Base-by-base conservation (phyloP, 2,888 invertebrate species). In the Clostera curtula region DNA sequence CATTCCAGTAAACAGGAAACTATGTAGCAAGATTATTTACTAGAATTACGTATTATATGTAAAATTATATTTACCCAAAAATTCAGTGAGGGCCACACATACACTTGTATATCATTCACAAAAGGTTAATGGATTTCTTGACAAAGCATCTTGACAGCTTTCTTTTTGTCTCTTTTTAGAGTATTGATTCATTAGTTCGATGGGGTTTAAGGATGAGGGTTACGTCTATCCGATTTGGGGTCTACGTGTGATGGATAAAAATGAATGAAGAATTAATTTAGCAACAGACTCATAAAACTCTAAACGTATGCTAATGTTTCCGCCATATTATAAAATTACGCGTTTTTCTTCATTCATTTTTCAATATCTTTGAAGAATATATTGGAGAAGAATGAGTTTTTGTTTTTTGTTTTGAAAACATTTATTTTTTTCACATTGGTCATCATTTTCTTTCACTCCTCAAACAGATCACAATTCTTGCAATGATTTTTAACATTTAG, bases 61-160 rank as follows among this genome's bases (percentile, higher is more conserved):
- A 74, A 79, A 54, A 76, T 69, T 59, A 83, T 83, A 83, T 76
- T 83, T 83, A 83, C 82, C 82, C 76, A 76, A 68, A n/a, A 70
- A 64, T 60, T 72, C 70, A 58, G 69, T 79, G 74, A 77, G 77
- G 79, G 77, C 69, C 74, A 75, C 76, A 77, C 75, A 82, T 65
- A 75, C 73, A 73, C 73, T 69, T 68, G 67, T 61, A 59, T 67
- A 64, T 62, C 55, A 67, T 63, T 69, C 61, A 66, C 70, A 65
- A 61, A 54, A 57, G 65, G 56, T 57, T 57, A 55, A 61, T 59
- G 50, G 59, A 62, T 66, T 48, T 71, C 76, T 75, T 76, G 76
- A 68, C 56, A 64, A n/a, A 75, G 79, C 82, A 83, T 83, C 83
- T 82, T 83, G 83, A 83, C 83, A 83, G 73, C 80, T 83, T 82